These are phyloP conservation scores for Clusia tigrina DNA, from an alignment of 2,888 invertebrate genomes.

Conservation along the genomic window DNA sequence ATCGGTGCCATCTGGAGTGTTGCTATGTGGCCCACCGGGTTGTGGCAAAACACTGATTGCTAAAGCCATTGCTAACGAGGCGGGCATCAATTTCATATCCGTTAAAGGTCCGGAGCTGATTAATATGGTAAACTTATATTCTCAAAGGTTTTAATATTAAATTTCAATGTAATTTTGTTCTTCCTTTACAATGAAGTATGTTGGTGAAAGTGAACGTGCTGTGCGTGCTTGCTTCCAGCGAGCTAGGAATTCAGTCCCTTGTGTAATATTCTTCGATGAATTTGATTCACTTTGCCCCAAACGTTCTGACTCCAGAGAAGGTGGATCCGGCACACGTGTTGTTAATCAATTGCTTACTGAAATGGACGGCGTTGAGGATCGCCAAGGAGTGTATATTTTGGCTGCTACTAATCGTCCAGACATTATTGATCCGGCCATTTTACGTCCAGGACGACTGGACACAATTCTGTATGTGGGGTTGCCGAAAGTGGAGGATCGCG, in stretches of 20 bases:
- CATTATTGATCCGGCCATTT: constrained; percentile 93
- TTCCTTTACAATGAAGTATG: no score
- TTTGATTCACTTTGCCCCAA: constrained; percentile 95
- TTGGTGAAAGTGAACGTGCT: constrained; percentile 97
- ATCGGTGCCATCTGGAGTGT: constrained; percentile 83
- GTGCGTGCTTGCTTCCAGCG: constrained; percentile 95
- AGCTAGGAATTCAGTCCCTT: constrained; percentile 94
- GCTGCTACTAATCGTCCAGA: constrained; percentile 97
- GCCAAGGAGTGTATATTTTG: constrained; percentile 92
- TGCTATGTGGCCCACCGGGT: constrained; percentile 97
- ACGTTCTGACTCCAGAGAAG: constrained; percentile 77
- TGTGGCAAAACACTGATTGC: constrained; percentile 96
- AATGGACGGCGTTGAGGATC: constrained; percentile 95
- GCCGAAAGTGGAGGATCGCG: constrained; percentile 79
- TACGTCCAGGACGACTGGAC: constrained; percentile 88
- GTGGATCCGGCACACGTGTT: constrained; percentile 81
- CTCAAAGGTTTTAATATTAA: background rate
- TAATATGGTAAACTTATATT: constrained; percentile 79
- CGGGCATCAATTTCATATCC: constrained; percentile 97
- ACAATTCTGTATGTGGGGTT: constrained; percentile 90
- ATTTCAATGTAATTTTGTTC: background rate
- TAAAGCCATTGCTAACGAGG: constrained; percentile 98
- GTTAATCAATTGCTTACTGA: constrained; percentile 97
- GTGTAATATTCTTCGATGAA: constrained; percentile 99
- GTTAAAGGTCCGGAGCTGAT: constrained; percentile 98